Conservation (phyloP, 2,113 vertebrate genomes). For the Sterrhoptilus dennistouni region DNA sequence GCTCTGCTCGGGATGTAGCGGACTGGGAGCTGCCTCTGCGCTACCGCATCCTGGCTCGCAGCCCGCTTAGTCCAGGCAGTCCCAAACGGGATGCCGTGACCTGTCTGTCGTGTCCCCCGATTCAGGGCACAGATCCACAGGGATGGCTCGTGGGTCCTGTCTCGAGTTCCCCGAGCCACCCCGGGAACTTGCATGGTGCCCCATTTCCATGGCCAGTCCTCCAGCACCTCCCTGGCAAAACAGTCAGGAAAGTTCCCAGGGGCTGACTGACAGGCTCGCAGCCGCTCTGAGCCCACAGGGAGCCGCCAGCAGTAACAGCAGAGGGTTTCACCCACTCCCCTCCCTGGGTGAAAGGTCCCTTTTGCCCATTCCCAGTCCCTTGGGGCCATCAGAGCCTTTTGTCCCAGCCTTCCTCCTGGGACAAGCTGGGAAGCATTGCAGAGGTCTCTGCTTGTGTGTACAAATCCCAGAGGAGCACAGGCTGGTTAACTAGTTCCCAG, state of each 20-base stretch:
- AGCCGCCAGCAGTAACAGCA: neutral
- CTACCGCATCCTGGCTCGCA: neutral
- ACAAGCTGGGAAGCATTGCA: neutral
- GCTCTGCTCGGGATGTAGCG: too few relatives aligned
- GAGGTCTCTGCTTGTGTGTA: neutral
- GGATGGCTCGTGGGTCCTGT: too few relatives aligned
- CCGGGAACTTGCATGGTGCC: neutral
- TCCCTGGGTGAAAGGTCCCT: neutral
- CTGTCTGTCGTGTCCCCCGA: accelerated
- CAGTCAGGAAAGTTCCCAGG: neutral
- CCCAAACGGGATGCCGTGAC: neutral
- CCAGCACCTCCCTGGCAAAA: neutral
- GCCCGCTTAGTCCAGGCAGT: neutral
- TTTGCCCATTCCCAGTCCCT: neutral
- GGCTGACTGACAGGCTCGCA: neutral
- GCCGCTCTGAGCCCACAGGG: neutral
- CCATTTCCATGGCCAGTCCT: neutral
- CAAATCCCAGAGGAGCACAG: neutral
- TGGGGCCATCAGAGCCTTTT: neutral
- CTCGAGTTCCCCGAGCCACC: neutral
- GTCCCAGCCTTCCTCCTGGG: neutral
- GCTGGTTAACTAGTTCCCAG: neutral
- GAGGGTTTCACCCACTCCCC: neutral
- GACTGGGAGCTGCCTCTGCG: accelerated
- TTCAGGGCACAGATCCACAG: accelerated